Base-by-base conservation (phyloP, 92 coral and sea anemone genomes). In the Porites cylindrica region DNA sequence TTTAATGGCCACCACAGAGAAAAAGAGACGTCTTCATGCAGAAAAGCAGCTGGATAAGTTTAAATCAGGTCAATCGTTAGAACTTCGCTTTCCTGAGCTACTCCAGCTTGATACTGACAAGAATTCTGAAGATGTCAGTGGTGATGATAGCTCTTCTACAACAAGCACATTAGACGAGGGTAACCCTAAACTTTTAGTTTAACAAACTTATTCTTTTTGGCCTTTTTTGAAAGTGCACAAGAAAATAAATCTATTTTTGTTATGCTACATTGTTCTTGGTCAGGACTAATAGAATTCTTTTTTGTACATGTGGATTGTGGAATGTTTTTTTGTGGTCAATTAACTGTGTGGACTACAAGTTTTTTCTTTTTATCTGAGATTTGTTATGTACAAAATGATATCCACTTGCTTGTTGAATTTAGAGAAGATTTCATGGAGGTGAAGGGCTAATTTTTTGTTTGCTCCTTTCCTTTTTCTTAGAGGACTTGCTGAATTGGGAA, bases 401-500 rank as follows among this genome's bases (percentile, higher is more conserved):
- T 32, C 5, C 43, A 32, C 5, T 32, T 58, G 17, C 1, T 10
- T 10, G 17, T 58, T 58, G 63, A 58, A 58, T 16, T 58, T 10
- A 10, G 63, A 58, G 17, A 58, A 58, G 13, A 58, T 58, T 10
- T 11, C 13, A 1, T n/a, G 38, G 7, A 12, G 38, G 53, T 12
- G 7, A 3, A 2, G 53, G 29, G 16, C 9, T 71, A 14, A 71
- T 10, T 1, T 52, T 9, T 18, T 52, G 10, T 2, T 62, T 6
- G 13, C 32, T 67, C 53, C 21, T 3, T 62, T 53, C 17, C 6
- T 51, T 53, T 7, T 82, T 10, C 51, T 4, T 56, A 85, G 89
- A 85, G 66, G 83, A 85, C 10, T 70, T 85, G 47, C 89, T 85
- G 47, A 77, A 85, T 23, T 77, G 78, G 78, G 89, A 85, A 54